Conservation (phyloP, 35 echinoderm and acorn worm species). For the Lytechinus pictus region DNA sequence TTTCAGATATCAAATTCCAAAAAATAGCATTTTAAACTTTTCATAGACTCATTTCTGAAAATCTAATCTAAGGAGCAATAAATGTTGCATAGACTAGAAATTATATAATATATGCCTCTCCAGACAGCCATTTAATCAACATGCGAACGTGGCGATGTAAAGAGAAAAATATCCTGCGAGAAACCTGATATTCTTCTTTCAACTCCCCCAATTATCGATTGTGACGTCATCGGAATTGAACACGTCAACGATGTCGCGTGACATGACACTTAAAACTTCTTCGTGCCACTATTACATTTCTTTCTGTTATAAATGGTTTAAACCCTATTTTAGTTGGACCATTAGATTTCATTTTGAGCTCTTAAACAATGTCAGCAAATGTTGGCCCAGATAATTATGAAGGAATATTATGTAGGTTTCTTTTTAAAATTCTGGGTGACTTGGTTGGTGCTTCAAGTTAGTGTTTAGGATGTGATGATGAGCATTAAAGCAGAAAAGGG, state of each 20-base stretch:
- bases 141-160: not conserved
- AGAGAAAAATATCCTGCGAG: not conserved
- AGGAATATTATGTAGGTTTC: too few relatives aligned
- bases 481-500: not conserved
- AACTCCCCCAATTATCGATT: not conserved
- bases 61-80: too few relatives aligned
- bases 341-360: too few relatives aligned
- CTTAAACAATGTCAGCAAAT: too few relatives aligned
- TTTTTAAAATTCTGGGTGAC: too few relatives aligned
- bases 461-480: not conserved
- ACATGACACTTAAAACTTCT: not conserved
- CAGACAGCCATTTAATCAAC: not conserved
- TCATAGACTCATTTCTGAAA: too few relatives aligned
- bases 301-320: not conserved
- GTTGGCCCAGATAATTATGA: too few relatives aligned
- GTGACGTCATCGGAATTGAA: not conserved
- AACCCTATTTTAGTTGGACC: too few relatives aligned
- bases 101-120: not conserved
- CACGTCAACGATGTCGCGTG: not conserved
- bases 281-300: not conserved
- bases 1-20: too few relatives aligned
- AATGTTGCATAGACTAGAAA: too few relatives aligned
- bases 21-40: too few relatives aligned
- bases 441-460: too few relatives aligned
- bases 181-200: not conserved